A percentile compares a stretch with the other conserved stretches of the same genome.
These are phyloP conservation scores for Pachycephala philippinensis DNA, from an alignment of 2,113 vertebrate species.

Conservation along the genomic window DNA sequence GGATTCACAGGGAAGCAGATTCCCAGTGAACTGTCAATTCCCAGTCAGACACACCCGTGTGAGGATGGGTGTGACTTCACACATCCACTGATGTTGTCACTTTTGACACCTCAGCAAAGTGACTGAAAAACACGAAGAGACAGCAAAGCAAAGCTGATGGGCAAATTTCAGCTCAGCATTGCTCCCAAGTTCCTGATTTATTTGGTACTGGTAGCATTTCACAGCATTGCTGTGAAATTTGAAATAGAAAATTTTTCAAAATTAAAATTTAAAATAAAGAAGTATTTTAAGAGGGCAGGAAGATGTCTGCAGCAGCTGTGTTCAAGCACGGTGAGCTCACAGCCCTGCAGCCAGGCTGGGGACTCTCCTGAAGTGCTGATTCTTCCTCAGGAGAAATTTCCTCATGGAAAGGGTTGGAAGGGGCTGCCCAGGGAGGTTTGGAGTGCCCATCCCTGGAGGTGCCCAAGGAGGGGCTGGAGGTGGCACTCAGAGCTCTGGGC, in stretches of 20 bases:
- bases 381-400: not conserved
- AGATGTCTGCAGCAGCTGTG: not conserved
- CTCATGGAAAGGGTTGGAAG: not conserved
- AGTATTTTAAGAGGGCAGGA: not conserved
- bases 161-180: not conserved
- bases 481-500: not conserved
- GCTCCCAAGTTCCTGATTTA: not conserved
- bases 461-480: not conserved
- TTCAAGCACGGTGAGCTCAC: accelerated
- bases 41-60: not conserved
- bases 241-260: not conserved
- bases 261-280: not conserved
- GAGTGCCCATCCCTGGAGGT: not conserved
- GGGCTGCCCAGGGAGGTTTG: not conserved
- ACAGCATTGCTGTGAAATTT: not conserved
- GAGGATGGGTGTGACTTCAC: not conserved
- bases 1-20: not conserved
- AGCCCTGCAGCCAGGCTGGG: not conserved
- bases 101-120: not conserved
- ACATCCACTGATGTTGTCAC: accelerated
- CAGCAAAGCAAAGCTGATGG: not conserved
- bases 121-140: not conserved
- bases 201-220: not conserved
- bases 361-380: not conserved
- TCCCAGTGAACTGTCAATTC: not conserved